These are phyloP conservation scores for Geothlypis trichas DNA, from an alignment of 2,113 vertebrate genomes.

Conservation along the genomic window DNA sequence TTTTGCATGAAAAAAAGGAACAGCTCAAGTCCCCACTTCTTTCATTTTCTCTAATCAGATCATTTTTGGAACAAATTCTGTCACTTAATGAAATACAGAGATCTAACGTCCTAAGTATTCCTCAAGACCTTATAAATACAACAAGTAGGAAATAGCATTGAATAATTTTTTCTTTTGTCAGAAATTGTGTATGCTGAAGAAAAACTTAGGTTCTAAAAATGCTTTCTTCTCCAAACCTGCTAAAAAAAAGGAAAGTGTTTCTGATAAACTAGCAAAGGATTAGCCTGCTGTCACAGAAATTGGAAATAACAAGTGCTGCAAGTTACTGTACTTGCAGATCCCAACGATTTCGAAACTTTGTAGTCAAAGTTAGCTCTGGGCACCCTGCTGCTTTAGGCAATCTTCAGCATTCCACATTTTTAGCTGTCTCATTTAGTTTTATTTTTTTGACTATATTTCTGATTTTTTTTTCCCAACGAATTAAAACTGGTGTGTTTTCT, in stretches of 20 bases:
- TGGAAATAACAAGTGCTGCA: not conserved
- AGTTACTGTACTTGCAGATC: not conserved
- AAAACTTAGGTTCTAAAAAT: not conserved
- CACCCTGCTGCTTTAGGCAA: not conserved
- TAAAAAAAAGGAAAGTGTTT: not conserved
- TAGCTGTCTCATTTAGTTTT: not conserved
- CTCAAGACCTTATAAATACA: not conserved
- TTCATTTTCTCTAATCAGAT: not conserved
- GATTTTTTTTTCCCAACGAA: not conserved
- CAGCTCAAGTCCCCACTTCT: not conserved
- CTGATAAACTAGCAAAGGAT: not conserved
- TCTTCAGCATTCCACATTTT: not conserved
- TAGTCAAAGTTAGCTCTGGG: not conserved
- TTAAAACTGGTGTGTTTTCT: not conserved
- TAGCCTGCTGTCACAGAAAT: not conserved
- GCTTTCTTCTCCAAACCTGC: not conserved
- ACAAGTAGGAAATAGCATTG: not conserved
- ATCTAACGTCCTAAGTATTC: not conserved
- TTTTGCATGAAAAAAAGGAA: not conserved
- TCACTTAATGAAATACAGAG: not conserved
- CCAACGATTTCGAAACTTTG: not conserved
- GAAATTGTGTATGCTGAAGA: not conserved
- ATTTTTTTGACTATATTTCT: not conserved
- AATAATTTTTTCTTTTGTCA: not conserved
- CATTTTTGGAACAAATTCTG: not conserved